Base-by-base conservation (phyloP, 2,113 vertebrate genomes). In the Aix galericulata region DNA sequence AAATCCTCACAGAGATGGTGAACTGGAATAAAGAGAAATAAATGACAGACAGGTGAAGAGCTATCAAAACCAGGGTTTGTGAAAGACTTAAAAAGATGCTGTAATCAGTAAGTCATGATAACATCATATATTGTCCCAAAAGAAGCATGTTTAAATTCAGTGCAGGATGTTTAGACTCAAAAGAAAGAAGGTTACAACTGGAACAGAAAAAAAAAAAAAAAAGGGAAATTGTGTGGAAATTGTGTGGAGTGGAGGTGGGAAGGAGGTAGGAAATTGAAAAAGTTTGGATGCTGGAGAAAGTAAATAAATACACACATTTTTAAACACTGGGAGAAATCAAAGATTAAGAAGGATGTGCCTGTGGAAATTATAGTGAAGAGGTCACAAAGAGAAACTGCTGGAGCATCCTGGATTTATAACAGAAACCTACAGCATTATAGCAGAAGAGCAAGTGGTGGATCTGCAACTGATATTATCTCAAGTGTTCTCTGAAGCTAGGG, bases 171-270 rank as follows among this genome's bases (percentile, higher is more conserved):
- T 78, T 53, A 69, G 62, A 69, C 50, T 59, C 9, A 1, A 18
- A 53, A 40, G 16, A 52, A 22, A 60, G 34, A 56, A 46, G 48
- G 11, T 23, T 68, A 67, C 23, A 77, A 32, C 1, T 4, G 8
- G 29, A 76, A 76, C 31, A 46, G 63, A 80, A 26, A 1, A 75
- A 80, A 26, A 1, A 71, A 67, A 52, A 14, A 22, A 67, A 13
- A 6, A 48, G 11, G 8, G 34, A 16, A 81, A 44, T 8, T 29
- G 17, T 22, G n/a, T 31, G 8, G 34, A 16, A 81, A 44, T 8
- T 29, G 17, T 22, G n/a, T 31, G 36, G 13, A 1, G 0, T 7
- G 8, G 17, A 10, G 8, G 25, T 9, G 25, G 3, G n/a, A n/a
- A 69, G n/a, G 32, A 26, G 44, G 11, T 58, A 72, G 40, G 7